Evolutionary conservation across 2,888 invertebrate species (phyloP), one percentile per base, ranked within the genome.

Genomic region (Acanthosoma haemorrhoidale): DNA sequence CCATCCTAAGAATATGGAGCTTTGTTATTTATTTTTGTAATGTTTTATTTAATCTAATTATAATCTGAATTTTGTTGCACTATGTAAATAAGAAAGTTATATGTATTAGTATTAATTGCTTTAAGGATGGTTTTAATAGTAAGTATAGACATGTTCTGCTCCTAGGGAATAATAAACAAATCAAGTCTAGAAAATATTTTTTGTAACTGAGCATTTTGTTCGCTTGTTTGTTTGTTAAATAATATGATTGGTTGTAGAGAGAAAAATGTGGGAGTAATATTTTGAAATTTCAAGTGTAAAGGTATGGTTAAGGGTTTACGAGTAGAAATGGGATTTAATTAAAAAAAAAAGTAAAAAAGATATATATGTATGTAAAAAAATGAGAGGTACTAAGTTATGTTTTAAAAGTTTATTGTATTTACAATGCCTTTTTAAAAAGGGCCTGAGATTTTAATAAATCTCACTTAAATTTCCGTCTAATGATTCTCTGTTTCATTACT

Each of bases 1-100:
- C 60, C 38, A 70, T 67, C 70, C 43, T 57, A 5, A 32, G 18
- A 59, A 34, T 60, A 25, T 34, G 39, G 34, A 51, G 70, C 67
- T 67, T 63, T 70, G 70, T 70, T 70, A 66, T 63, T 70, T 70
- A 66, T 70, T 58, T 68, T 70, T 70, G 67, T 67, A 41, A 68
- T 29, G 60, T 70, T 69, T 70, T 67, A 67, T 67, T 70, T 41
- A 66, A 39, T 31, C 39, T 68, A 67, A 69, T 39, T 66, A 38
- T 69, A 36, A 32, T 43, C 16, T 34, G 51, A 66, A 66, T 66
- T 66, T 21, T 66, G 66, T 66, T 66, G 66, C 66, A 66, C 66
- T 51, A 29, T 66, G 66, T 66, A 66, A 51, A 66, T 66, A 66
- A 51, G 32, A 15, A 31, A 60, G n/a, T 9, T 32, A 25, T 43